These are phyloP conservation scores for Psilanteris sp. DNA, from an alignment of 1,140 invertebrate genomes.

Conservation along the genomic window DNA sequence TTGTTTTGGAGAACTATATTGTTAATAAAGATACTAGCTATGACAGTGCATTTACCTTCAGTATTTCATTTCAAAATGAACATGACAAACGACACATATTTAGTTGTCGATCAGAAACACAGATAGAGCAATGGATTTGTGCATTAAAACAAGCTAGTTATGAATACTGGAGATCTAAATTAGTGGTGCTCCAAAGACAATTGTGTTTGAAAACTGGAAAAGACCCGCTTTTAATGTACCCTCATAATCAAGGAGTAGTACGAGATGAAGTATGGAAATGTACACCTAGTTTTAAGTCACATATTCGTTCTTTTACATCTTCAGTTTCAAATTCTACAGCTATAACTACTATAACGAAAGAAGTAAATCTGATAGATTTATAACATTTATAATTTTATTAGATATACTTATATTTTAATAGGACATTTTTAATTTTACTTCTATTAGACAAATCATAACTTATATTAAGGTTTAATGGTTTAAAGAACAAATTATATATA, in stretches of 20 bases:
- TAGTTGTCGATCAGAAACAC: conserved; percentile 83
- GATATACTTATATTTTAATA: too few species aligned
- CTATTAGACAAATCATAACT: too few species aligned
- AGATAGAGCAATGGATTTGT: conserved; percentile 83
- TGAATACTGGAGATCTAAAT: conserved; percentile 82
- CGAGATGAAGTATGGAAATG: conserved; percentile 74
- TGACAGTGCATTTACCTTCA: conserved; percentile 85
- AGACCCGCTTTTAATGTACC: conserved; percentile 83
- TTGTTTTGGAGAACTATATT: conserved; percentile 85
- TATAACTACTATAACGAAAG: conserved; percentile 66
- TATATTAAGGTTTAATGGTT: too few species aligned
- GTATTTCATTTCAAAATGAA: conserved; percentile 84
- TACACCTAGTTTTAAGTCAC: conserved; percentile 73
- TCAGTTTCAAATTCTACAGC: conserved; percentile 63
- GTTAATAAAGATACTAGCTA: conserved; percentile 82
- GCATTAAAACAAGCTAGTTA: conserved; percentile 83
- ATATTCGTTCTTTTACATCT: conserved; percentile 69
- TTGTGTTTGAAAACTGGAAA: conserved; percentile 82
- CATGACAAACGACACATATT: conserved; percentile 84
- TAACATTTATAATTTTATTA: too few species aligned
- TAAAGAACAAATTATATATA: too few species aligned
- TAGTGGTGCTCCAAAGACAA: conserved; percentile 82
- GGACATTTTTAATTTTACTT: too few species aligned
- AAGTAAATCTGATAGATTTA: conserved; percentile 74
- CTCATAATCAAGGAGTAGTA: conserved; percentile 82